Evolutionary conservation across 1,140 invertebrate genomes (phyloP), one percentile per base, ranked within the genome.

Genomic region (Mercenaria mercenaria): DNA sequence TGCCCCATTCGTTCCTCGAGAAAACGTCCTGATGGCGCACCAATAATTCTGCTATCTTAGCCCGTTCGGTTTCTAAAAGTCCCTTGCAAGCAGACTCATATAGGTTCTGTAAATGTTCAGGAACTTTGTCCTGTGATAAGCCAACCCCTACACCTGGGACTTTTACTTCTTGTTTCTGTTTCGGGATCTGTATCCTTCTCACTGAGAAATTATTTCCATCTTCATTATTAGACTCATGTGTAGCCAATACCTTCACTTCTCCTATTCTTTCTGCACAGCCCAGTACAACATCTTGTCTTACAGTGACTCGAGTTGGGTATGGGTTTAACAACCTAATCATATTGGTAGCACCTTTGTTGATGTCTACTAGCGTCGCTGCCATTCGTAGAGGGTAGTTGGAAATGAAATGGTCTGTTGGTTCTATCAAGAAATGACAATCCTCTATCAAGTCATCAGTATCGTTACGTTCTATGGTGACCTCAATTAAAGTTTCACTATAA

Each of bases 1-100:
- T 20, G 64, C 79, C 85, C 67, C 61, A 59, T 18, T 88, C 37
- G 20, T 76, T 29, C 32, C 29, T 74, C 23, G 84, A 82, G 37
- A 82, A 82, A n/a, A 26, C 34, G 6, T 82, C 37, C 43, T 79
- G 76, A 34, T 47, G n/a, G 18, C 32, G 20, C 6, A 43, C 8
- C 6, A 79, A 34, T 15, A 79, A 52, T 13, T 50, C 13, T 8
- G 76, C 76, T 50, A 50, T 26, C 26, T 43, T 69, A 52, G 13
- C 29, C 20, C 29, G 77, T 47, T 26, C 20, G 26, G 29, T 52
- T 50, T 13, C 11, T 26, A 29, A 50, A 64, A 23, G 34, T 13
- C 34, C 43, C 15, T 47, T 47, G 43, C 43, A 47, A 6, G 6
- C 15, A 15, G 43, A 6, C 15, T 47, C 43, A 47, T 47, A 47